Base-by-base conservation (phyloP, 2,113 vertebrate genomes). In the Anolis carolinensis region DNA sequence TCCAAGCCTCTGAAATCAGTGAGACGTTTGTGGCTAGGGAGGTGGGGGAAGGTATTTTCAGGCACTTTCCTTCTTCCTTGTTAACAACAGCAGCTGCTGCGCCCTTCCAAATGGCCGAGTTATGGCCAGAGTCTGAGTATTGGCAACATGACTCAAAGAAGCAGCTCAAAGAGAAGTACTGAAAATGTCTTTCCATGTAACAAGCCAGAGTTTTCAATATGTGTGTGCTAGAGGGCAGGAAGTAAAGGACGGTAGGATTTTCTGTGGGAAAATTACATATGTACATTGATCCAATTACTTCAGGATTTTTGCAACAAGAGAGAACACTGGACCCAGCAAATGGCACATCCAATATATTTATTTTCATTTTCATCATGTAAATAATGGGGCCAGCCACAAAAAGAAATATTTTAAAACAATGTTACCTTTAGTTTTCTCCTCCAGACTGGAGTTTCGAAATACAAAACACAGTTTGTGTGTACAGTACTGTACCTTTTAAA, bases 131-230 rank as follows among this genome's bases (percentile, higher is more conserved):
- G 80, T 79, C 39, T 50, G 16, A 50, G 0, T 11, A 20, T 32
- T 2, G 18, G 82, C 30, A n/a, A 48, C 84, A 80, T 25, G 1
- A 13, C 2, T 18, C 48, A 18, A 59, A 30, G 34, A 74, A 68
- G 80, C 25, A 27, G n/a, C n/a, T n/a, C 71, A 34, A 1, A 0
- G 4, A 7, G 21, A 44, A 84, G 67, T 65, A 25, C 9, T 81
- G 16, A 48, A 2, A 68, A 70, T 25, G 48, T 34, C 59, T 23
- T 44, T n/a, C 27, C 21, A 50, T 62, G 32, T 63, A 75, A n/a
- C 36, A 48, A 84, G 72, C 27, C 55, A 25, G 59, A 74, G 25
- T 71, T 16, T 55, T 30, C 6, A 1, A 1, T 0, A 0, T 1
- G 3, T 30, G 32, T 39, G 18, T 48, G 23, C 48, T 52, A 36